Conservation (phyloP, 2,888 invertebrate species). For the Chrysina gloriosa region DNA sequence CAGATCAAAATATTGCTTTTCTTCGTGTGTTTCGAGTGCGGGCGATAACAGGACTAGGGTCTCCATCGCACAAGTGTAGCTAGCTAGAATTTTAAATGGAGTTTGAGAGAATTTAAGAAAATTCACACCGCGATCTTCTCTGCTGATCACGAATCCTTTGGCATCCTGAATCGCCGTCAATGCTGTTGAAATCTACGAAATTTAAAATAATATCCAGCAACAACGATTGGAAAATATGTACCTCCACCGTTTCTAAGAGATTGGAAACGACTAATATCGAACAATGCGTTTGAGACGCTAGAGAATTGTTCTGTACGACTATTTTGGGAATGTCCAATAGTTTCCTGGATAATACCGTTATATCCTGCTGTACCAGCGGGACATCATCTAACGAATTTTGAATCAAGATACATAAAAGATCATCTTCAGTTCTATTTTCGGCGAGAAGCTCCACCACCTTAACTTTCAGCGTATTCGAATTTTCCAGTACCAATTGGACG, state of each 20-base stretch:
- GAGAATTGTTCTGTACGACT: slow-evolving; percentile 72
- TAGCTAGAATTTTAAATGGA: not conserved
- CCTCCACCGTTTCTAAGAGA: slow-evolving; percentile 1
- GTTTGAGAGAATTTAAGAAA: slow-evolving; percentile 1
- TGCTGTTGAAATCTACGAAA: not conserved
- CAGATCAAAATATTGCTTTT: not conserved
- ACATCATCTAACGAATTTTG: slow-evolving; percentile 73
- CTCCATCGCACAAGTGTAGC: slow-evolving; percentile 7
- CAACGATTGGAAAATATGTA: too few relatives aligned
- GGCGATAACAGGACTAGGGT: slow-evolving; percentile 32
- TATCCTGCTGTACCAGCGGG: slow-evolving; percentile 77
- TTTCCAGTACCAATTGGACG: slow-evolving; percentile 81
- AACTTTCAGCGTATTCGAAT: slow-evolving; percentile 72
- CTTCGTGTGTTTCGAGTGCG: not conserved
- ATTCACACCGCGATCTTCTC: slow-evolving; percentile 23
- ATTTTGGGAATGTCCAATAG: slow-evolving; percentile 67
- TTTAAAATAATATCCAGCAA: too few relatives aligned
- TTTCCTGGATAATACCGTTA: slow-evolving; percentile 70
- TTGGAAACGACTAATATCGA: slow-evolving; percentile 52
- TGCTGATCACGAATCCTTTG: slow-evolving; percentile 38
- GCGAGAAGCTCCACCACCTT: slow-evolving; percentile 67
- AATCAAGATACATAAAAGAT: slow-evolving; percentile 68
- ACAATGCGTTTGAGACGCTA: slow-evolving; percentile 59
- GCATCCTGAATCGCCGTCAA: not conserved
- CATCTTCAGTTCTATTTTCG: slow-evolving; percentile 7